These are phyloP conservation scores for Poeciliopsis prolifica DNA, from an alignment of 2,113 vertebrate genomes.

Conservation along the genomic window DNA sequence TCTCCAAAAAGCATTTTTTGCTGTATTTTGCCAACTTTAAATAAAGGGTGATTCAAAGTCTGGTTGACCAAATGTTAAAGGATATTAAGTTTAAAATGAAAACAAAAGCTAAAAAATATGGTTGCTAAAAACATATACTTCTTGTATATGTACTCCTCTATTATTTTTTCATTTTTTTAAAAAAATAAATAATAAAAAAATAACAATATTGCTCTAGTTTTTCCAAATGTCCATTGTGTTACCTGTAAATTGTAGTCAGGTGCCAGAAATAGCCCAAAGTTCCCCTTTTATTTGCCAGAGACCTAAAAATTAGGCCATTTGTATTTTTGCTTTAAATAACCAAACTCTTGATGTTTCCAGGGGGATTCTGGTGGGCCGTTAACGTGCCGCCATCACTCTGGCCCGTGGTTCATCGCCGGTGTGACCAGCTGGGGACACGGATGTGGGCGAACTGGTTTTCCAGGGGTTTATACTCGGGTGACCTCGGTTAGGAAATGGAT, in stretches of 20 bases:
- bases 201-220: background rate
- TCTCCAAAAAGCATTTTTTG: too few species aligned
- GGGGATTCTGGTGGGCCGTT: slow-evolving; percentile 94
- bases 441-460: slow-evolving; percentile 88
- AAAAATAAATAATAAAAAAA: too few species aligned
- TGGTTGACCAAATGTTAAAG: too few species aligned
- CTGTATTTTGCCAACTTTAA: too few species aligned
- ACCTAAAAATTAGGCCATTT: background rate
- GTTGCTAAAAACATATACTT: too few species aligned
- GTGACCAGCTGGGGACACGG: slow-evolving; percentile 97
- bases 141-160: too few species aligned
- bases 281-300: background rate
- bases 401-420: slow-evolving; percentile 93
- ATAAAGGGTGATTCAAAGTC: too few species aligned
- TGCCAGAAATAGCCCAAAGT: background rate
- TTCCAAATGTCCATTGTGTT: background rate
- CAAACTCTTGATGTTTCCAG: slow-evolving; percentile 64
- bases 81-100: too few species aligned
- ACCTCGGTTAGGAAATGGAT: slow-evolving; percentile 90
- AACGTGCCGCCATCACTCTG: slow-evolving; percentile 85
- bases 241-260: background rate
- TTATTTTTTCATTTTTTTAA: too few species aligned
- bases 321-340: background rate
- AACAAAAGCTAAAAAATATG: too few species aligned
- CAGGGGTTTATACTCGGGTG: slow-evolving; percentile 91